Evolutionary conservation across 2,113 vertebrate genomes (phyloP).

Genomic region (Prionailurus bengalensis): DNA sequence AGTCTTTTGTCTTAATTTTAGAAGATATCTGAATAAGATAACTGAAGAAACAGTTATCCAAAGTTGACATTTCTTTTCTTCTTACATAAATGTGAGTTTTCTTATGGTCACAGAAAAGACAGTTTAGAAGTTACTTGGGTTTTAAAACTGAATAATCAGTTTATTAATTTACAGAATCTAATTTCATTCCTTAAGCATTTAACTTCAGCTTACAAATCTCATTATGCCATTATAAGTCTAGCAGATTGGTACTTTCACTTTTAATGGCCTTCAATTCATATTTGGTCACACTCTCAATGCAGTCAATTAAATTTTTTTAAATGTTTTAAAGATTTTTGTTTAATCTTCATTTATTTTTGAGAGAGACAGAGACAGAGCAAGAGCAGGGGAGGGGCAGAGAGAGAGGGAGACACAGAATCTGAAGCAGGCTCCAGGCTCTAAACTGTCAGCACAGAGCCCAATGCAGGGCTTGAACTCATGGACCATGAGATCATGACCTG

Average conservation of each 20-base stretch:
- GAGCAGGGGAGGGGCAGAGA: too few relatives aligned
- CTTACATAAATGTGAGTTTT: background rate
- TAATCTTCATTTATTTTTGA: too few relatives aligned
- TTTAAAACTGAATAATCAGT: constrained; percentile 1
- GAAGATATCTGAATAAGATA: background rate
- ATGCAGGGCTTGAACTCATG: too few relatives aligned
- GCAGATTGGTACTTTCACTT: constrained; percentile 17
- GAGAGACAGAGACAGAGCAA: too few relatives aligned
- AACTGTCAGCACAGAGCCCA: too few relatives aligned
- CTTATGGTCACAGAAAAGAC: background rate
- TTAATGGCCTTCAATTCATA: constrained; percentile 58
- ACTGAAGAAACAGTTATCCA: constrained; percentile 11
- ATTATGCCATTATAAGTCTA: constrained; percentile 12
- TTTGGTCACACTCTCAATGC: constrained; percentile 29
- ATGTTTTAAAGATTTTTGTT: background rate
- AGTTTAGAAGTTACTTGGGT: constrained; percentile 23
- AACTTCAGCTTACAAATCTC: constrained; percentile 20
- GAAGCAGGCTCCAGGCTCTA: too few relatives aligned
- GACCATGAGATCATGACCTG: too few relatives aligned
- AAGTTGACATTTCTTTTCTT: background rate
- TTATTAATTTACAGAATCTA: constrained; percentile 15
- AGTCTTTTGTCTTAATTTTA: constrained; percentile 14
- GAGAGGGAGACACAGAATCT: too few relatives aligned
- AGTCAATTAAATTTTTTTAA: constrained; percentile 53
- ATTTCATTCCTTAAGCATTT: constrained; percentile 48